Evolutionary conservation across 2,113 vertebrate genomes (phyloP), one percentile per base, ranked within the genome.

Genomic region (Rhizomys pruinosus): DNA sequence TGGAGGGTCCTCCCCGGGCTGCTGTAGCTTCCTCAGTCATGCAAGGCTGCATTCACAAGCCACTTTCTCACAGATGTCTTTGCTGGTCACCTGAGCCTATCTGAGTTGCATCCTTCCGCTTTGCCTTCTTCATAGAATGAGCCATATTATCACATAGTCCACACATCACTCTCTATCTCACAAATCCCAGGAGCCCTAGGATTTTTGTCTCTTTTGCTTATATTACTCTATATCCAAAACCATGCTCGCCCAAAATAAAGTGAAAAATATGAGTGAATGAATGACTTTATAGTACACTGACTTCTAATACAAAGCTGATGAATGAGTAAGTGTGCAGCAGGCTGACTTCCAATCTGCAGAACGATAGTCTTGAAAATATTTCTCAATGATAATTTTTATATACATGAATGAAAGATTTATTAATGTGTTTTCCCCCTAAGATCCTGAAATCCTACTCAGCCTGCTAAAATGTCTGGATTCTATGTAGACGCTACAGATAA

Each of bases 381-480:
- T 93, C 91, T 92, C 80, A 96, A 71, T 86, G 89, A 57, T 85
- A 52, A 66, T 76, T 96, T 96, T 84, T 94, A 77, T 57, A 22
- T 69, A 89, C 84, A 72, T 90, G 11, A 37, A 94, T 61, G 37
- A 93, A 91, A 93, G 73, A 92, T 91, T 88, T 96, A 93, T 94
- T 92, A 86, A 85, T 85, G 52, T 77, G 44, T 39, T 7, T 95
- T 84, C 89, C 37, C 82, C 34, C 84, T 64, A 90, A 90, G 92
- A 95, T 20, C 44, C 66, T 87, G 82, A 94, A 92, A 93, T 79
- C 84, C 64, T 64, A 77, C 47, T 76, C 61, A 61, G 68, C 61
- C 84, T 90, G 86, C 91, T 96, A 95, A 95, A 95, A 87, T 85
- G 84, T 91, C 92, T 97, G 61, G 68, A 94, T 93, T 92, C 84